Evolutionary conservation across 1,140 invertebrate species (phyloP).

Genomic region (Harpegnathos saltator): DNA sequence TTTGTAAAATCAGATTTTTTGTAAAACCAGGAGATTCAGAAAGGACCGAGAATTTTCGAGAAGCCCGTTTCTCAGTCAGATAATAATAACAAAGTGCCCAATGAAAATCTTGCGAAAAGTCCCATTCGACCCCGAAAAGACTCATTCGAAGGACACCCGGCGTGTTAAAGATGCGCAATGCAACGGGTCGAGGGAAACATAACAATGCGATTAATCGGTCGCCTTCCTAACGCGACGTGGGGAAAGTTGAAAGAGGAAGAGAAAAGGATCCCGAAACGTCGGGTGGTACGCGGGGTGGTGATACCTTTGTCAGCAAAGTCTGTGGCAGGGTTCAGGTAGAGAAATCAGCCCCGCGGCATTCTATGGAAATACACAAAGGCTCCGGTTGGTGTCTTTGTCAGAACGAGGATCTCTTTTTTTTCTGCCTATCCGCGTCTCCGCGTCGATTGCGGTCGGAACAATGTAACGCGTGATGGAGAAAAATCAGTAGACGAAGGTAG

Average conservation of each 20-base stretch:
- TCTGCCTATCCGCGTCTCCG: constrained; percentile 69
- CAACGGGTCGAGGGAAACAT: constrained; percentile 67
- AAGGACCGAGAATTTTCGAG: no score
- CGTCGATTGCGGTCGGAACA: constrained; percentile 55
- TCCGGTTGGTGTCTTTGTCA: constrained; percentile 66
- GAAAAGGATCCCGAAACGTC: constrained; percentile 57
- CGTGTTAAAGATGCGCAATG: constrained; percentile 32
- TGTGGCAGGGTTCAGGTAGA: constrained; percentile 49
- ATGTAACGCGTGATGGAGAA: constrained; percentile 57
- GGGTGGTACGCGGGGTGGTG: no score
- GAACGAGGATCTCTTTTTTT: constrained; percentile 34
- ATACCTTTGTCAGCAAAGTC: constrained; percentile 51
- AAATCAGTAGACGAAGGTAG: constrained; percentile 16
- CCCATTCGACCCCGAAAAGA: no score
- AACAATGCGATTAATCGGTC: constrained; percentile 75
- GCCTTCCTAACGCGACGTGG: constrained; percentile 33
- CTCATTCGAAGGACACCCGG: background rate
- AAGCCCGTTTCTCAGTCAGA: no score
- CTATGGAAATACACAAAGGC: constrained; percentile 71
- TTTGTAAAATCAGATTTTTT: no score
- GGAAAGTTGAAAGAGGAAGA: background rate
- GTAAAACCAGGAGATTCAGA: no score
- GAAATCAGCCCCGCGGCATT: constrained; percentile 68
- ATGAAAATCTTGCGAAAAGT: no score
- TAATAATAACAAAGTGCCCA: no score